Percentiles rank a stretch among this genome's conserved stretches.
Conservation (phyloP, 1,140 invertebrate species). For the Drosophila rufa region DNA sequence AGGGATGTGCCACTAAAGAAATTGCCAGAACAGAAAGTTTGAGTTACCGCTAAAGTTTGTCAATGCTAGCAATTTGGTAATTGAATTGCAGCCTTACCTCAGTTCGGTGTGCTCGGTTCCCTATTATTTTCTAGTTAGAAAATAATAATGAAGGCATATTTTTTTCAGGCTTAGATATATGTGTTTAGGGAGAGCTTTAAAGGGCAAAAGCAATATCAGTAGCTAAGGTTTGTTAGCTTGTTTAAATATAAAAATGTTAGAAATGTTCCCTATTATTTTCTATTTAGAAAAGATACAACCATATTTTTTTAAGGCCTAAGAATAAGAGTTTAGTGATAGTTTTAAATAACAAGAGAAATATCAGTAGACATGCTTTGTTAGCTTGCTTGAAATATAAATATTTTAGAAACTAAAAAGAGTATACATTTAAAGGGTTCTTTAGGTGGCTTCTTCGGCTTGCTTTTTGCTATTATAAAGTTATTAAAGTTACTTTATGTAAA, state of each 20-base stretch:
- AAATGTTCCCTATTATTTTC: not conserved
- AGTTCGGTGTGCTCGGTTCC: not conserved
- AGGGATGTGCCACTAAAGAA: conserved; percentile 22
- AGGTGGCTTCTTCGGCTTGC: not conserved
- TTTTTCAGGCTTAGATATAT: not conserved
- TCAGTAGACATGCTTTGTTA: not conserved
- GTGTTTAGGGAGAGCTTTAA: not conserved
- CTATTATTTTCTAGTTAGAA: not conserved
- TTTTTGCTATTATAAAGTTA: not conserved
- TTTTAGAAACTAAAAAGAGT: not conserved
- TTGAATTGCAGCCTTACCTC: not conserved
- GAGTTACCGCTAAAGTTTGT: conserved; percentile 18
- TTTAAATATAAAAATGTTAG: not conserved
- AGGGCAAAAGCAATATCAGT: not conserved
- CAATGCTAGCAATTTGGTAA: conserved; percentile 26
- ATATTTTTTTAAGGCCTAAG: not conserved
- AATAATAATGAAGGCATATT: not conserved
- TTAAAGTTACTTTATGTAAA: too few species aligned
- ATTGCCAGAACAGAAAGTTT: conserved; percentile 17
- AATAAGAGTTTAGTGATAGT: not conserved
- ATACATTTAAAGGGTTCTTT: too few species aligned
- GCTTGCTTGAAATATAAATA: not conserved
- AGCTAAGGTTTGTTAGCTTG: not conserved
- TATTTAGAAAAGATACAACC: not conserved
- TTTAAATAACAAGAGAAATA: not conserved